phyloP scores from a whole-genome alignment of 2,113 vertebrate genomes.

The Pelusios castaneus region DNA sequence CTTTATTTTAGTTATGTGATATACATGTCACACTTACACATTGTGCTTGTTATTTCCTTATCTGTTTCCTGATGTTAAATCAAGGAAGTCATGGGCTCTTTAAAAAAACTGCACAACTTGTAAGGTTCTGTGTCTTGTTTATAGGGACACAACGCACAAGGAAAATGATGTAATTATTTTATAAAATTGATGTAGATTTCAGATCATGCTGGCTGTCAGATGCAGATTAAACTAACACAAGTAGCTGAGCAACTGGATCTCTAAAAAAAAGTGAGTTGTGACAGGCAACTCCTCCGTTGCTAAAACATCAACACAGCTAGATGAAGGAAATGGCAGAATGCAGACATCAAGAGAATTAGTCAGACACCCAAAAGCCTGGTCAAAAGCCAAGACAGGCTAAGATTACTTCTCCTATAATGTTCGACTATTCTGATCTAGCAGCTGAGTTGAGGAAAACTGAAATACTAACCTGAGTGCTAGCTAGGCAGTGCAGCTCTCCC shows the following conservation, averaged over 20 bases:
- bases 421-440: background rate
- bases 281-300: accelerated
- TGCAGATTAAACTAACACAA: background rate
- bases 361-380: conserved; percentile 2
- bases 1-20: background rate
- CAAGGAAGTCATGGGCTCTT: background rate
- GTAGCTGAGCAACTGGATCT: background rate
- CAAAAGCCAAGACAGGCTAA: conserved; percentile 31
- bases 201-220: background rate
- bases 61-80: background rate
- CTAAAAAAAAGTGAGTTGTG: background rate
- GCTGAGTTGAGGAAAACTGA: conserved; percentile 39
- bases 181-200: background rate
- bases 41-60: background rate
- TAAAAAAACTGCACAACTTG: background rate
- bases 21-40: background rate
- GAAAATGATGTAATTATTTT: background rate
- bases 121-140: conserved; percentile 12
- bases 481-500: background rate
- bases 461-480: background rate
- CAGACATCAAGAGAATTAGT: background rate
- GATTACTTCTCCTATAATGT: conserved; percentile 11
- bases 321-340: accelerated
- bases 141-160: background rate
- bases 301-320: accelerated